phyloP scores from a whole-genome alignment of 2,797 vertebrate species.

The Cyclopterus lumpus region DNA sequence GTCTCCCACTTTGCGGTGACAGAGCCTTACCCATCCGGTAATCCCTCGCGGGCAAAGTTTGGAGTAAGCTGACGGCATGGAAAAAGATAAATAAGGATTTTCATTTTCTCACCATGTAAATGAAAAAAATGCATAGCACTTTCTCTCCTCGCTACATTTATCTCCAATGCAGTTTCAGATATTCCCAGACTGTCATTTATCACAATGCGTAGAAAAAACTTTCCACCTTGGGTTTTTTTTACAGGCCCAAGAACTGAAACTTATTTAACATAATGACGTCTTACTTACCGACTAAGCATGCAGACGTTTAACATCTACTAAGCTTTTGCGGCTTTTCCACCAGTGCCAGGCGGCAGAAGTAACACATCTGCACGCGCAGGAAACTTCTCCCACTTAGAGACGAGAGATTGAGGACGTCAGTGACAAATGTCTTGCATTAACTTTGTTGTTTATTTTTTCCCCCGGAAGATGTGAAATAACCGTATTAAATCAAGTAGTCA shows the following conservation, averaged over 20 bases:
- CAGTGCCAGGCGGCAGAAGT: constrained; percentile 38
- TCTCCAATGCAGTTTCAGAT: constrained; percentile 57
- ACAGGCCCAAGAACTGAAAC: constrained; percentile 32
- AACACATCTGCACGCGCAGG: constrained; percentile 53
- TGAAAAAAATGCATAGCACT: constrained; percentile 74
- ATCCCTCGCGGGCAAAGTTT: constrained; percentile 77
- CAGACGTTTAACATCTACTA: constrained; percentile 32
- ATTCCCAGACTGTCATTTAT: constrained; percentile 56
- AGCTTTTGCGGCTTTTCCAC: constrained; percentile 15
- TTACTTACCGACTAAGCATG: background rate
- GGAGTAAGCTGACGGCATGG: constrained; percentile 76
- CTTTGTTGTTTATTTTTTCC: constrained; percentile 85
- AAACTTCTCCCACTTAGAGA: constrained; percentile 76
- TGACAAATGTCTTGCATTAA: constrained; percentile 88
- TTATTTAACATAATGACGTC: constrained; percentile 39
- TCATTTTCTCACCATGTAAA: constrained; percentile 72
- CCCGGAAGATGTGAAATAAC: constrained; percentile 86
- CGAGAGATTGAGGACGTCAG: constrained; percentile 76
- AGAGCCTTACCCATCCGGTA: constrained; percentile 72
- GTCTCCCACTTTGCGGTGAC: constrained; percentile 70
- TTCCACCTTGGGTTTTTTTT: constrained; percentile 35
- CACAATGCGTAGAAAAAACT: constrained; percentile 40
- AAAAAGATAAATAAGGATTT: constrained; percentile 84
- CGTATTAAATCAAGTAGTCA: constrained; percentile 88
- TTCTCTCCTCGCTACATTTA: constrained; percentile 65